Evolutionary conservation across 2,797 vertebrate species (phyloP), one percentile per base, ranked within the genome.

Genomic region (Perodicticus potto): DNA sequence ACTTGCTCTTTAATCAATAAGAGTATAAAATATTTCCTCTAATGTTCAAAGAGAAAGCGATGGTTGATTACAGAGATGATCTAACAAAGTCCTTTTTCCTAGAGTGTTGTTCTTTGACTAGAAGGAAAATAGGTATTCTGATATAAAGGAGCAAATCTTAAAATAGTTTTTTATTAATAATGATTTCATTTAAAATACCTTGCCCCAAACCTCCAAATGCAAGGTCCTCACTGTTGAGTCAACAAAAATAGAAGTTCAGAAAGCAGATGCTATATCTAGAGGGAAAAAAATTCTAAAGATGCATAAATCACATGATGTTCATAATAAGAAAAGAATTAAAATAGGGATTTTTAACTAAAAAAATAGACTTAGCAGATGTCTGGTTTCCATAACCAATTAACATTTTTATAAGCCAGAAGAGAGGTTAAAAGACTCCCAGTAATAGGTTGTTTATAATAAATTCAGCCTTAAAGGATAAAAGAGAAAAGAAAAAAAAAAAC

Each of bases 371-470:
- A 81, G 57, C 49, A 94, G 29, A 86, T 93, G 43, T 92, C 59
- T 89, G 32, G 70, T 92, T 89, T 87, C 84, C 53, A 63, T 40
- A 73, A 92, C 22, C 34, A 96, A 86, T 92, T 86, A 89, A 70
- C 53, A 93, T 67, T 94, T 93, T 78, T 83, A 37, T 63, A 84
- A 92, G 37, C 43, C 57, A 67, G 13, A 16, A 10, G 49, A 65
- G 55, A 81, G 34, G n/a, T 94, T 91, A 92, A 88, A 86, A 89
- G 45, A 88, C 14, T 93, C 12, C 43, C 32, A 86, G 61, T 65
- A 95, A 73, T 55, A 70, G 3, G 16, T 61, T 63, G 22, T 95
- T 70, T 88, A 63, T 57, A 73, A 86, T 92, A 81, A 84, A 90
- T 49, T 57, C 12, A 96, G 14, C 19, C 17, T 94, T 90, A 83